These are phyloP conservation scores for Tholera decimalis DNA, from an alignment of 2,888 invertebrate genomes.

Conservation along the genomic window DNA sequence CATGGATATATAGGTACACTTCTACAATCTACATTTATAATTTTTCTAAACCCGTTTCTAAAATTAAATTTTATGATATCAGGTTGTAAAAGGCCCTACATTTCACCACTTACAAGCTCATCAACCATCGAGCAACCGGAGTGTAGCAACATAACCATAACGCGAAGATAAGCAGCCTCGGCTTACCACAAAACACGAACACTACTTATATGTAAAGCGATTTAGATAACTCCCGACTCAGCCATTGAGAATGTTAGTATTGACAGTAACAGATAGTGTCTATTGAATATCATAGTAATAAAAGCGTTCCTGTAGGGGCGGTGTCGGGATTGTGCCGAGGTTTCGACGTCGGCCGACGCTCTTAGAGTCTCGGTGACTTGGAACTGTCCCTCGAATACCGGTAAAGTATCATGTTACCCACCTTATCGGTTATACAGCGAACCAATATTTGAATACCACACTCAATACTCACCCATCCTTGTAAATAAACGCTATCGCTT, in stretches of 20 bases:
- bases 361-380: conserved; percentile 13
- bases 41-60: conserved; percentile 4
- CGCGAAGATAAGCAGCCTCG: conserved; percentile 55
- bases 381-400: conserved; percentile 68
- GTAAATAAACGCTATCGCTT: conserved; percentile 68
- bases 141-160: conserved; percentile 55
- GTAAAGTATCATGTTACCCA: conserved; percentile 78
- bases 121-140: conserved; percentile 40
- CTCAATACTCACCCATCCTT: conserved; percentile 74
- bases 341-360: conserved; percentile 32
- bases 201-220: conserved; percentile 69
- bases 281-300: conserved; percentile 73
- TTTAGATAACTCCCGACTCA: conserved; percentile 71
- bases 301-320: conserved; percentile 67
- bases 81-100: conserved; percentile 19
- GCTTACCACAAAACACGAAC: conserved; percentile 55
- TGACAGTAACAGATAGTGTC: conserved; percentile 71
- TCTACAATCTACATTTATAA: background rate
- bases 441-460: conserved; percentile 80
- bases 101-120: conserved; percentile 40
- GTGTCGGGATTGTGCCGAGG: conserved; percentile 62
- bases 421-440: conserved; percentile 79
- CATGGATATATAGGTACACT: conserved; percentile 5
- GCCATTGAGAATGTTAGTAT: conserved; percentile 71
- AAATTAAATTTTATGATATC: conserved; percentile 19